Base-by-base conservation (phyloP, 2,113 vertebrate genomes). In the Boleophthalmus pectinirostris region DNA sequence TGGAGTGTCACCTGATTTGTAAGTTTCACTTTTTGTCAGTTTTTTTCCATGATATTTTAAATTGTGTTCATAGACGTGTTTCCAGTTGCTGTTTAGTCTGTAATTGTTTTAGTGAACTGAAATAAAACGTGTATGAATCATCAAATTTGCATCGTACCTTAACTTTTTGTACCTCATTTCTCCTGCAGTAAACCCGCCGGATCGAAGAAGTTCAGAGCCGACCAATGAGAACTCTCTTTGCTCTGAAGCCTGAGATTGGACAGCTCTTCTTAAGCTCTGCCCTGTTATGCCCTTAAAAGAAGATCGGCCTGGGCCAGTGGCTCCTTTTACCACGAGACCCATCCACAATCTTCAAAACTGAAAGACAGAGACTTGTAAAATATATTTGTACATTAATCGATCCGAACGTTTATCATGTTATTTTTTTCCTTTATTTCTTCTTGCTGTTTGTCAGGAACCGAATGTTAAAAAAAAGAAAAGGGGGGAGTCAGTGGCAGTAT, bases 151-250 rank as follows among this genome's bases (percentile, higher is more conserved):
- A 51, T 51, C 16, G 1, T 58, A 5, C 5, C 5, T 25, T 25
- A 58, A 15, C 21, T 6, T 15, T 56, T 56, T 56, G n/a, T 25
- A 23, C 54, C 21, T 14, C 3, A 3, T 23, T 11, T 18, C 0
- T 53, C n/a, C 58, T 69, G 16, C 81, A 75, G 95, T 90, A 96
- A 95, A 95, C 79, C 89, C 45, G 87, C 86, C 0, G 93, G 94
- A 90, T 93, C 94, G 87, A 96, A 96, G 93, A 96, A 96, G 83
- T 93, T 94, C 68, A 93, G 94, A 89, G 75, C 92, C 13, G 94
- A 94, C 86, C 94, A 94, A 89, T 95, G 93, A 93, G 88, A 87
- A 68, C 47, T 74, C 85, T 68, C 25, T 74, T 10, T 60, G 33
- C 0, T 7, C 16, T 33, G 29, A 69, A 21, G 60, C n/a, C 73